Evolutionary conservation across 2,797 vertebrate genomes (phyloP), one percentile per base, ranked within the genome.

Genomic region (Coregonus sp.): DNA sequence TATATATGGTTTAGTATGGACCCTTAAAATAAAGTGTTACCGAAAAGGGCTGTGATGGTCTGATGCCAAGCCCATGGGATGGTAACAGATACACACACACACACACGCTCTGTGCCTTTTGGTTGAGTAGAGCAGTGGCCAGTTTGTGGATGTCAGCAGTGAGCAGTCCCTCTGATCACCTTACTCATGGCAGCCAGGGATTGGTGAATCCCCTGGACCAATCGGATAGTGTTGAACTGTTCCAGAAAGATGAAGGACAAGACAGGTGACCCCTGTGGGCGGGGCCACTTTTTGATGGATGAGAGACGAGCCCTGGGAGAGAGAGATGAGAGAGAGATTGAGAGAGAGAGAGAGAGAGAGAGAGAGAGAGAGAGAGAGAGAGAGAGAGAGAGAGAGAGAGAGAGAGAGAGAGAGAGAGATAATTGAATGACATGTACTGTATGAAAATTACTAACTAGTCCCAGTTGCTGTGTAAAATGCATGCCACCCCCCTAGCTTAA

Each of bases 111-210:
- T 70, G 94, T 92, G 98, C 97, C 96, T 99, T 97, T 84, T 99
- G 98, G 84, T 97, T 97, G 82, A 99, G 93, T 71, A 99, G 92
- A 33, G 97, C 96, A 0, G 91, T 94, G 84, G 96, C 97, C 80
- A 99, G 88, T 76, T 93, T 97, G 76, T 99, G 96, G 71, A 98
- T 96, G 73, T 97, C 96, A 56, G 95, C 93, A 40, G 93, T 98
- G 76, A 99, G 82, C 73, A 98, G 95, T 96, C 72, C 98, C 98
- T 89, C 98, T 93, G 91, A 99, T 98, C 82, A 99, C 97, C 89
- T 97, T 99, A 88, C 97, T 99, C 85, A 99, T 93, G n/a, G 96
- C 94, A 56, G 98, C 97, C 86, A 99, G 94, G 1, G 98, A 99
- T 20, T 98, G 96, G 91, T 99, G 98, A 73, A 99, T 93, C 80